These are phyloP conservation scores for Benitochromis conjunctus DNA, from an alignment of 2,113 vertebrate species.

Conservation along the genomic window DNA sequence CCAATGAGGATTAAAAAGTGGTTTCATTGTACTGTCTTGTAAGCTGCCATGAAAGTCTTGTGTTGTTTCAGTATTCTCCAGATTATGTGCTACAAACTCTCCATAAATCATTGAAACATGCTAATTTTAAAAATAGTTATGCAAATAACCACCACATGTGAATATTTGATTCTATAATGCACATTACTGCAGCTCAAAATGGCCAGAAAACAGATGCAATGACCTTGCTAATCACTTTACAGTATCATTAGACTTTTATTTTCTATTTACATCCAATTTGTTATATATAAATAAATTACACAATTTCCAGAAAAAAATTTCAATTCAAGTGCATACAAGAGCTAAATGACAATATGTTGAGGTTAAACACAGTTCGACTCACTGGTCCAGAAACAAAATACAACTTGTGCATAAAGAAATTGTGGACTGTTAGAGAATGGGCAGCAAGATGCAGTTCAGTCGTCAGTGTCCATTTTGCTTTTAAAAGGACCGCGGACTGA, in stretches of 20 bases:
- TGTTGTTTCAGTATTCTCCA: not conserved
- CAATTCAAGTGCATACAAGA: slow-evolving; percentile 84
- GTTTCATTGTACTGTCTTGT: not conserved
- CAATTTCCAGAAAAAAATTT: slow-evolving; percentile 84
- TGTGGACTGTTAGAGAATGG: not conserved
- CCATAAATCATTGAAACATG: not conserved
- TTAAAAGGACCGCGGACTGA: not conserved
- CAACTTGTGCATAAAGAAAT: slow-evolving; percentile 66
- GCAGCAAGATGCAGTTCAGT: not conserved
- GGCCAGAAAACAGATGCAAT: not conserved
- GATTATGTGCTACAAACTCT: not conserved
- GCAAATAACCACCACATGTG: not conserved
- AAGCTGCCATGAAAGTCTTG: not conserved
- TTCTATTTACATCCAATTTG: slow-evolving; percentile 97
- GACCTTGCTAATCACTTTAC: not conserved
- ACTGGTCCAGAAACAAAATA: slow-evolving; percentile 47
- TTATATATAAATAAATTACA: slow-evolving; percentile 99
- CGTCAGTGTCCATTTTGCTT: not conserved
- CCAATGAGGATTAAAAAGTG: not conserved
- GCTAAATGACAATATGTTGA: slow-evolving; percentile 75
- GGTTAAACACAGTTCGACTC: slow-evolving; percentile 61
- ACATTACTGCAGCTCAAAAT: not conserved
- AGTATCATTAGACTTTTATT: slow-evolving; percentile 60
- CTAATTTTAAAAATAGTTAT: not conserved
- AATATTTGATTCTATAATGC: not conserved